A percentile compares a stretch with the other conserved stretches of the same genome.
Evolutionary conservation across 1,140 invertebrate genomes (phyloP).

Genomic region (Vanessa atalanta): DNA sequence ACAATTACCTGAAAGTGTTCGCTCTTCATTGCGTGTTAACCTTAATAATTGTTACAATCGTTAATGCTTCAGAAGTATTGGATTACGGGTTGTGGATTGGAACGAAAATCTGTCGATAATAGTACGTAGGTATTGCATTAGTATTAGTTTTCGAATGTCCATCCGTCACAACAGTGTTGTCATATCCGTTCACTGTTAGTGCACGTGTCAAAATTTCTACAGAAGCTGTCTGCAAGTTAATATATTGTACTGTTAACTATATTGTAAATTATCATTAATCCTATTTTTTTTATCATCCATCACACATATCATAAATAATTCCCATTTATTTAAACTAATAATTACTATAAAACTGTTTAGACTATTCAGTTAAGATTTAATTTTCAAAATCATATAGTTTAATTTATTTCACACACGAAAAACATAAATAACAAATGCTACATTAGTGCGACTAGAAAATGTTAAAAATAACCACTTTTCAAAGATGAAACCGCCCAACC

Average conservation of each 20-base stretch:
- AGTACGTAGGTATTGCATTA: slow-evolving; percentile 25
- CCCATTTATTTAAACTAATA: too few relatives aligned
- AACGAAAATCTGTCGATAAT: neutral
- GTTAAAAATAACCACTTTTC: slow-evolving; percentile 1
- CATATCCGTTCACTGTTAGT: slow-evolving; percentile 25
- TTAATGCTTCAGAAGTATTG: neutral
- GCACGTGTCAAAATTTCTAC: slow-evolving; percentile 6
- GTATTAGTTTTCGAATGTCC: slow-evolving; percentile 34
- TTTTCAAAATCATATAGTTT: too few relatives aligned
- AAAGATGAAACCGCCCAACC: slow-evolving; percentile 11
- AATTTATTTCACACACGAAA: neutral
- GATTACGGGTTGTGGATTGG: neutral
- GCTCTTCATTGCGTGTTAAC: slow-evolving; percentile 1
- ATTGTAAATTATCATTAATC: too few relatives aligned
- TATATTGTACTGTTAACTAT: neutral
- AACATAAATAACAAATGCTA: neutral
- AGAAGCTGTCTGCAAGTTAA: neutral
- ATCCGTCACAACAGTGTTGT: slow-evolving; percentile 22
- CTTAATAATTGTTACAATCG: neutral
- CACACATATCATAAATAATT: too few relatives aligned
- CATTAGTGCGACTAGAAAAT: neutral
- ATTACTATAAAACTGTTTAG: too few relatives aligned
- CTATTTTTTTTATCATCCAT: too few relatives aligned
- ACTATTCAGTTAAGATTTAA: too few relatives aligned
- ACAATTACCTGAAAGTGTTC: neutral